These are phyloP conservation scores for Pristiophorus japonicus DNA, from an alignment of 2,113 vertebrate species.

Conservation along the genomic window DNA sequence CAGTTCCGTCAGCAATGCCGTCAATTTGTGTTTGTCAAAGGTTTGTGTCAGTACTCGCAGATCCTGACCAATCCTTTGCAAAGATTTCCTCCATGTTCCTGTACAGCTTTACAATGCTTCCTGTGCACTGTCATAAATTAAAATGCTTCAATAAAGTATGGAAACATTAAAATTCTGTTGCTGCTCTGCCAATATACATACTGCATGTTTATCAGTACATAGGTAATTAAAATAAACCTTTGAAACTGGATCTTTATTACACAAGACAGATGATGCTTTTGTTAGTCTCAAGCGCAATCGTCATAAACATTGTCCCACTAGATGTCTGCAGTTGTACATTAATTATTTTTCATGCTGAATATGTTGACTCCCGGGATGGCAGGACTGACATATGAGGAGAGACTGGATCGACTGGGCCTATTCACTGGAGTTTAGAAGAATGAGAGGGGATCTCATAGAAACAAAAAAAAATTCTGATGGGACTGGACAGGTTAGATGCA, in stretches of 20 bases:
- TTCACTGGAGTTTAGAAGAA: too few relatives aligned
- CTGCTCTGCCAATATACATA: background rate
- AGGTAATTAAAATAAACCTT: background rate
- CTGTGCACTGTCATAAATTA: background rate
- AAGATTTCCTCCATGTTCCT: background rate
- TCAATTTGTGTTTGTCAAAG: background rate
- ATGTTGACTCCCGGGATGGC: too few relatives aligned
- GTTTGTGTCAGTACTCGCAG: background rate
- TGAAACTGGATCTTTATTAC: background rate
- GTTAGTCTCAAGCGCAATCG: background rate
- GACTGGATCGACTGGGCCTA: too few relatives aligned
- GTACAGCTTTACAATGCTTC: background rate
- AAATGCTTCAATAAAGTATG: background rate
- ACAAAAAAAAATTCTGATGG: too few relatives aligned
- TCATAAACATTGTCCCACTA: background rate
- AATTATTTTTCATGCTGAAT: background rate
- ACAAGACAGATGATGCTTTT: background rate
- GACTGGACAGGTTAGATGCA: too few relatives aligned
- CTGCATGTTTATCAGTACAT: background rate
- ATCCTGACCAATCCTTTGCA: background rate
- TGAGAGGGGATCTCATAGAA: too few relatives aligned
- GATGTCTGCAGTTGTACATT: background rate
- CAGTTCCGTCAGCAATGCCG: background rate
- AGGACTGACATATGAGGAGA: too few relatives aligned
- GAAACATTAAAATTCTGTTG: background rate